Base-by-base conservation (phyloP, 2,888 invertebrate species). In the Melinaea menophilus region DNA sequence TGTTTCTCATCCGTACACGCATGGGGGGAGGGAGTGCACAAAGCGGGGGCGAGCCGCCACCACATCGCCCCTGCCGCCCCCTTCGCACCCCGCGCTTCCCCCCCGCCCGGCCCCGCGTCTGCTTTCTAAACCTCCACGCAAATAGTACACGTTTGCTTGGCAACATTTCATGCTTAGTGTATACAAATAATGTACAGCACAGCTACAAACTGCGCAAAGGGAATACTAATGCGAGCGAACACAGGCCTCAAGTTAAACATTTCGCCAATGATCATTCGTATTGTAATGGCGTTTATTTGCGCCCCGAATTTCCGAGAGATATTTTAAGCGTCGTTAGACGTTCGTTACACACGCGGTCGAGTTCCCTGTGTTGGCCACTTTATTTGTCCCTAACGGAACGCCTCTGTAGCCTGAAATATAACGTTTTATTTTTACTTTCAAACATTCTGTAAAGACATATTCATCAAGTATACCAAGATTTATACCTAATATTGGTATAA, bases 151-250 rank as follows among this genome's bases (percentile, higher is more conserved):
- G 88, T 89, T 89, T 90, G 88, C 88, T 90, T 88, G 88, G 88
- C 88, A 88, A 90, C 89, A 90, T 89, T 89, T 90, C 90, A 90
- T 89, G 87, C 90, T 90, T 90, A 90, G 86, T 85, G 86, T 89
- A 85, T 87, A 89, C 89, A 90, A 90, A 89, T 90, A 88, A 87
- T 87, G 88, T 86, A 85, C 81, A 84, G 84, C 77, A 75, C 80
- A 77, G 84, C 81, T 85, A 84, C 85, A 82, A 86, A 86, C 85
- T 82, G 81, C 79, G 85, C 82, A 85, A 85, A 87, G 85, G 83
- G 86, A 87, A 88, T 85, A 83, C 81, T 82, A 82, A 82, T 84
- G 81, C 79, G 79, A 79, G 79, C 74, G 70, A 76, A 77, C 73
- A 78, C 75, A 74, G 72, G 76, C 78, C 76, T 74, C 77, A 78